Evolutionary conservation across 35 echinoderm and acorn worm species (phyloP).

Genomic region (Amphiura filiformis): DNA sequence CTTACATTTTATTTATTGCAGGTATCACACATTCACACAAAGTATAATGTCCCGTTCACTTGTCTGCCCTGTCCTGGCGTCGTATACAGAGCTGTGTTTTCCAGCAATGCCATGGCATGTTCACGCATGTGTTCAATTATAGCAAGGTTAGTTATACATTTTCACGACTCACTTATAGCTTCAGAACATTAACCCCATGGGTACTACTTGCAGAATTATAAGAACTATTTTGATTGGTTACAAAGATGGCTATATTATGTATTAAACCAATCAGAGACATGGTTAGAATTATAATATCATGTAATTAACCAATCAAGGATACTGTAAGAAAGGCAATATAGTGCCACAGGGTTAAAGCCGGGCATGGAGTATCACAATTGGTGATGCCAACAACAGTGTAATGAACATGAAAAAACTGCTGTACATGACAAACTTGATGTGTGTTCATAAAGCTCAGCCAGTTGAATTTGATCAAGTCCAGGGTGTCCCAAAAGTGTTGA

Average conservation of each 20-base stretch:
- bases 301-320: too few relatives aligned
- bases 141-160: constrained; percentile 80
- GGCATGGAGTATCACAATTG: too few relatives aligned
- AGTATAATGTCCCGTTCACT: constrained; percentile 39
- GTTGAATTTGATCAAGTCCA: too few relatives aligned
- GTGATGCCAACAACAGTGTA: too few relatives aligned
- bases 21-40: constrained; percentile 53
- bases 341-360: too few relatives aligned
- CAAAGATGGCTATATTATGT: background rate
- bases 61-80: constrained; percentile 46
- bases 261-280: background rate
- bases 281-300: background rate
- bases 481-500: too few relatives aligned
- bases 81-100: constrained; percentile 66
- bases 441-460: too few relatives aligned
- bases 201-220: background rate
- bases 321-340: too few relatives aligned
- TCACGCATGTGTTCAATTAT: constrained; percentile 82
- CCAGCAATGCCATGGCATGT: constrained; percentile 41
- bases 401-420: too few relatives aligned
- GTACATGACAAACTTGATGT: too few relatives aligned
- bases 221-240: background rate
- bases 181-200: background rate
- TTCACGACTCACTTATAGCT: too few relatives aligned
- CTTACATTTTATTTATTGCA: too few relatives aligned